Percentiles rank a stretch among this genome's conserved stretches.
phyloP scores from a whole-genome alignment of 2,113 vertebrate species.

The Tyrannus savana region DNA sequence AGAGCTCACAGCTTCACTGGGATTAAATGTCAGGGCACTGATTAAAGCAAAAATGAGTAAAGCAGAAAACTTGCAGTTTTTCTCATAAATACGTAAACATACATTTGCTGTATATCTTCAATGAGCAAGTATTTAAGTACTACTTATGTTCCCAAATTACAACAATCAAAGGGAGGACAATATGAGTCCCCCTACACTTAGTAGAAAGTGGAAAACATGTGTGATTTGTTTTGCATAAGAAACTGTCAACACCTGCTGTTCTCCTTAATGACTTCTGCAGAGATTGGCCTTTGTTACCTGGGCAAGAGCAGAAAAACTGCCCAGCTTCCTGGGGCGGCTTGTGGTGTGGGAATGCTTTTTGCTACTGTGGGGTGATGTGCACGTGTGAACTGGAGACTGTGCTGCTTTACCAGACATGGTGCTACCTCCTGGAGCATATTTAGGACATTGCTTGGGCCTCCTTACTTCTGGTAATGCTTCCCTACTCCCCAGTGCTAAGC shows the following conservation, averaged over 20 bases:
- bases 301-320: background rate
- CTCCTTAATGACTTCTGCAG: background rate
- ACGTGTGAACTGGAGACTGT: background rate
- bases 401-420: background rate
- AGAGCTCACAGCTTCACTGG: conserved; percentile 15
- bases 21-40: conserved; percentile 69
- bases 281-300: background rate
- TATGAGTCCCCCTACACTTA: background rate
- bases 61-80: conserved; percentile 22
- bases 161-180: background rate
- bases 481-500: background rate
- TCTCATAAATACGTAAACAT: background rate
- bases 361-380: background rate
- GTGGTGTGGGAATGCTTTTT: too few relatives aligned
- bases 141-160: background rate
- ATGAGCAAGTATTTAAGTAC: background rate
- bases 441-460: background rate
- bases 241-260: background rate
- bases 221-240: background rate
- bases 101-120: background rate
- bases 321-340: background rate
- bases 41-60: conserved; percentile 5
- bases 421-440: background rate
- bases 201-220: background rate
- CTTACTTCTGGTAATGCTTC: background rate